Base-by-base conservation (phyloP, 2,888 invertebrate species). In the Trisateles emortualis region DNA sequence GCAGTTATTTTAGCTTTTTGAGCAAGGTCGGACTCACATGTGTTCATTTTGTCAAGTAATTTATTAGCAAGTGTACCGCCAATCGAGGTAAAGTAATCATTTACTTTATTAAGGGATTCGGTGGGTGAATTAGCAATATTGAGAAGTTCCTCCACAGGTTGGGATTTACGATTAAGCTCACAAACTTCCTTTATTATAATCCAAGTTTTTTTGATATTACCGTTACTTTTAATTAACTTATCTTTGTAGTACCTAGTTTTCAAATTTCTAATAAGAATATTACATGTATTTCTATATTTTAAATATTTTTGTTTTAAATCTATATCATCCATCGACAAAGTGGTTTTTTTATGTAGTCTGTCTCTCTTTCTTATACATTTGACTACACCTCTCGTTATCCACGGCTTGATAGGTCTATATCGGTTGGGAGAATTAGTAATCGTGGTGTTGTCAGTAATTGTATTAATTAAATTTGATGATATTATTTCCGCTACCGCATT, bases 211-310 rank as follows among this genome's bases (percentile, higher is more conserved):
- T 22, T 39, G 8, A 39, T 39, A 4, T 39, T 39, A 1, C 22
- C 22, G 2, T 22, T 19, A 11, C 8, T 19, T 39, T 10, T 39
- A 11, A 10, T n/a, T 22, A 39, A 39, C n/a, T 39, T 39, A 3
- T 39, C 22, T 11, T 19, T 10, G 10, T 39, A 39, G 10, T 39
- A 39, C 6, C 22, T 10, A 2, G 2, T 39, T 19, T 39, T 39
- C n/a, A 39, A 8, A 0, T 5, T n/a, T 22, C 22, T 39, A 9
- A 39, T 39, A 8, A 39, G 10, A 4, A 5, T 2, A 6, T 39
- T 39, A 5, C 19, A 39, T 3, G 3, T 39, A 22, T 39, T 39
- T 39, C 38, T 39, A n/a, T 39, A 39, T 10, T 39, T 39, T 22
- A 6, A 2, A 39, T 39, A 39, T 3, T 10, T 19, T 3, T 4